Evolutionary conservation across 2,797 vertebrate genomes (phyloP).

Genomic region (Pantherophis alleghaniensis): DNA sequence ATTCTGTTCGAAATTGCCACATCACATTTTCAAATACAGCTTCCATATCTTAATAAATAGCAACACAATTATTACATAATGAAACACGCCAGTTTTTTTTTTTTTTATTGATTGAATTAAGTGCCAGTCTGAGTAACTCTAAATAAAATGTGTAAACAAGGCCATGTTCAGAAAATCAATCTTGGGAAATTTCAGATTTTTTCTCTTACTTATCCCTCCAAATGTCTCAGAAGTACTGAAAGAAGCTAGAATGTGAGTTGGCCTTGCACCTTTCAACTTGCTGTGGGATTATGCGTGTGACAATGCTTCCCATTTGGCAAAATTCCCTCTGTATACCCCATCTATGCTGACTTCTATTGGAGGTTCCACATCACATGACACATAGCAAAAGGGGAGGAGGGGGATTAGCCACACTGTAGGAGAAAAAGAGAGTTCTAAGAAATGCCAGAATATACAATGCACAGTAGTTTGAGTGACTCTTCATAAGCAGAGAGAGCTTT

Average conservation of each 20-base stretch:
- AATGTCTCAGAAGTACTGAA: background rate
- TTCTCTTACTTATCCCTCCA: background rate
- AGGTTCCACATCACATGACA: background rate
- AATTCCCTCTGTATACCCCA: background rate
- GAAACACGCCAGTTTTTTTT: background rate
- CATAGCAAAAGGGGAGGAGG: background rate
- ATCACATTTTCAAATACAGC: background rate
- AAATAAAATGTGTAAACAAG: background rate
- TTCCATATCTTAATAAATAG: background rate
- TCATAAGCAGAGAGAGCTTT: background rate
- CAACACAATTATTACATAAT: background rate
- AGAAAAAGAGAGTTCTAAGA: background rate
- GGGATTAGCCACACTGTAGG: background rate
- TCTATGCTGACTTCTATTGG: background rate
- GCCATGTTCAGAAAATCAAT: background rate
- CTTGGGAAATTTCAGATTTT: background rate
- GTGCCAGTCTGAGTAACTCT: background rate
- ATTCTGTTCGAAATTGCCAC: background rate
- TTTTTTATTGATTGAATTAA: background rate
- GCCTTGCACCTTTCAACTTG: background rate
- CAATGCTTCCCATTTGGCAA: background rate
- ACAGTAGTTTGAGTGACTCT: background rate
- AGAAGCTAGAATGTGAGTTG: background rate
- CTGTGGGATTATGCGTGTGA: background rate
- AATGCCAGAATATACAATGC: background rate